Evolutionary conservation across 2,797 vertebrate species (phyloP), one percentile per base, ranked within the genome.

Genomic region (Mustela erminea): DNA sequence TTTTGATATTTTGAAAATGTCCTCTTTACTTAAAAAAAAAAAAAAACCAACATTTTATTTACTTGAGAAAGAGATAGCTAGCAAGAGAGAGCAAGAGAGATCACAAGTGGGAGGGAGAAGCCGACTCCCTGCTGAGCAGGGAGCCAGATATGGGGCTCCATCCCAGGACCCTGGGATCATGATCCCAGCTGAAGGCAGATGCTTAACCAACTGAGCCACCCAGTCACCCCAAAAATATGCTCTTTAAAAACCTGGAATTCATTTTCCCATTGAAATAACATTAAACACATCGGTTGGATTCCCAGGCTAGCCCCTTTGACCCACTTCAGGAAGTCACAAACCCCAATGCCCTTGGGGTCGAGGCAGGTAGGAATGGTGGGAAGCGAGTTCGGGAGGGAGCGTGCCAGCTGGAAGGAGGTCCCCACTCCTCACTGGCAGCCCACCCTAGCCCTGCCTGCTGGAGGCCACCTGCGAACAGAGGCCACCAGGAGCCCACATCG

Each of bases 261-360:
- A 72, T 62, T 95, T 96, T 83, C 74, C 29, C 20, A 70, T 7
- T 72, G 87, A 90, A 96, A 77, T 75, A 86, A 60, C 46, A 85
- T n/a, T 43, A 74, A 95, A 75, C 56, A 49, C 18, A 93, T 46
- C 78, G 17, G 27, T 74, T n/a, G 38, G 70, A 41, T 93, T 91
- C 64, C 27, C 52, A 72, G 80, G 90, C 46, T 92, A 85, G 64
- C 60, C 68, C 77, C 78, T 27, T 66, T 91, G 58, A 89, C 66
- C 41, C 27, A 41, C 20, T 52, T 64, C 18, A 58, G 62, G n/a
- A 96, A 93, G 49, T 80, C 72, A 46, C 74, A 72, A 41, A 66
- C 58, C 62, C 70, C 35, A 64, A 0, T 38, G 27, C 92, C 85
- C 75, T 18, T 4, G 3, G 21, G 41, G 58, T 35, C 56, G 21